These are phyloP conservation scores for Stigmatopora argus DNA, from an alignment of 2,113 vertebrate species.

Conservation along the genomic window DNA sequence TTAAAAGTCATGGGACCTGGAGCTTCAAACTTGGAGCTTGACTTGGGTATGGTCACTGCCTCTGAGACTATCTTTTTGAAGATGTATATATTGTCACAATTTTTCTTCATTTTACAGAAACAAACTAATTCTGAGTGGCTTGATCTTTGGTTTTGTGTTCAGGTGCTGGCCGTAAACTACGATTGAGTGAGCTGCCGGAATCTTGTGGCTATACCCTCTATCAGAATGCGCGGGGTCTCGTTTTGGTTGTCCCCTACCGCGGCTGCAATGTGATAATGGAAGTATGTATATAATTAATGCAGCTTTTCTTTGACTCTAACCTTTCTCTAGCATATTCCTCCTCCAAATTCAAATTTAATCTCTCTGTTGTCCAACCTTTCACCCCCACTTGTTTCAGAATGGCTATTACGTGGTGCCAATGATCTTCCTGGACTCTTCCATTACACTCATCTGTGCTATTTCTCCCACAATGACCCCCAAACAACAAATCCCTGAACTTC, in stretches of 20 bases:
- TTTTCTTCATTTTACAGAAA: too few species aligned
- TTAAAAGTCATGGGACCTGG: constrained; percentile 30
- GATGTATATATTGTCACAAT: too few species aligned
- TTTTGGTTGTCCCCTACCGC: constrained; percentile 37
- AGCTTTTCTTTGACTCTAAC: too few species aligned
- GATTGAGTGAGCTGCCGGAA: constrained; percentile 29
- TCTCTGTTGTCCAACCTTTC: background rate
- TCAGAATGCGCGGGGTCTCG: constrained; percentile 14
- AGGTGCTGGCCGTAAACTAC: constrained; percentile 19
- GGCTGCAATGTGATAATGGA: constrained; percentile 44
- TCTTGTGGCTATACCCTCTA: constrained; percentile 30
- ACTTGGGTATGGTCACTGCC: constrained; percentile 20
- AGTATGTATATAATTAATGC: constrained; percentile 20
- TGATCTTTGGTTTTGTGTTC: background rate
- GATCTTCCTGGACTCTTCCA: constrained; percentile 23
- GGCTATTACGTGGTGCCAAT: constrained; percentile 28
- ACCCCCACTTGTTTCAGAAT: background rate
- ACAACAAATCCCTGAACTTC: background rate
- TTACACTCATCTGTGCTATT: constrained; percentile 28
- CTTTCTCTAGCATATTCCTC: background rate
- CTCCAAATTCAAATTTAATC: background rate
- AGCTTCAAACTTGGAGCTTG: constrained; percentile 28
- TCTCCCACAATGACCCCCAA: background rate
- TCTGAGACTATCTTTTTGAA: background rate
- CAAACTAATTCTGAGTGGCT: background rate